phyloP scores from a whole-genome alignment of 2,113 vertebrate genomes.

The Empidonax alnorum region DNA sequence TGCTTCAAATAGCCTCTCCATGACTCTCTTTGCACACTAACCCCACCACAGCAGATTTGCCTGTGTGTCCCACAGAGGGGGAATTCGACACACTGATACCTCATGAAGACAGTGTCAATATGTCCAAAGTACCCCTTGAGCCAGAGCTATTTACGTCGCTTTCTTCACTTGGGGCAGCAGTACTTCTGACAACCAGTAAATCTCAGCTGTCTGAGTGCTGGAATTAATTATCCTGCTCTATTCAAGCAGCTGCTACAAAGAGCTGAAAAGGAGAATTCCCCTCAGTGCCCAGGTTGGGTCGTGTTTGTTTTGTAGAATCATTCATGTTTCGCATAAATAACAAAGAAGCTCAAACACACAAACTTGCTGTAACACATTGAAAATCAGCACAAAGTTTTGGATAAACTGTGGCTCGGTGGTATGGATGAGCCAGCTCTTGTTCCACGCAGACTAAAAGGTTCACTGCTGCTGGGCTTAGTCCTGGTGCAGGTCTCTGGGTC shows the following conservation, averaged over 20 bases:
- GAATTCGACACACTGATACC: background rate
- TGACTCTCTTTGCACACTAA: background rate
- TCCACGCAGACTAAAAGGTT: background rate
- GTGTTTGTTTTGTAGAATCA: background rate
- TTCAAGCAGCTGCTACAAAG: background rate
- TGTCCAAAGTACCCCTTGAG: background rate
- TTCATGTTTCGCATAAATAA: background rate
- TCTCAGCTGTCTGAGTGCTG: background rate
- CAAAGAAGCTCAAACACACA: background rate
- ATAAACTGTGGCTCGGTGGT: background rate
- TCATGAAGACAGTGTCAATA: background rate
- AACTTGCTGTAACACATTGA: background rate
- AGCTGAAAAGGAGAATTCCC: background rate
- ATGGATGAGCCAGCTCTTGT: background rate
- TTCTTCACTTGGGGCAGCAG: background rate
- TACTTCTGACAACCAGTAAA: background rate
- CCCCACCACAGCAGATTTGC: background rate
- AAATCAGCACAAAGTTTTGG: background rate
- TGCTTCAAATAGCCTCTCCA: background rate
- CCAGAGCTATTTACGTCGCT: background rate
- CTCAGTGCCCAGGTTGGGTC: background rate
- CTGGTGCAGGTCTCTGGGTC: too few relatives aligned
- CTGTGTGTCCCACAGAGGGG: background rate
- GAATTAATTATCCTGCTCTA: conserved; percentile 3
- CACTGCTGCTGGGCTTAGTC: background rate